Percentiles rank a stretch among this genome's conserved stretches.
Conservation (phyloP, 2,888 invertebrate genomes). For the Metopia argyrocephala region DNA sequence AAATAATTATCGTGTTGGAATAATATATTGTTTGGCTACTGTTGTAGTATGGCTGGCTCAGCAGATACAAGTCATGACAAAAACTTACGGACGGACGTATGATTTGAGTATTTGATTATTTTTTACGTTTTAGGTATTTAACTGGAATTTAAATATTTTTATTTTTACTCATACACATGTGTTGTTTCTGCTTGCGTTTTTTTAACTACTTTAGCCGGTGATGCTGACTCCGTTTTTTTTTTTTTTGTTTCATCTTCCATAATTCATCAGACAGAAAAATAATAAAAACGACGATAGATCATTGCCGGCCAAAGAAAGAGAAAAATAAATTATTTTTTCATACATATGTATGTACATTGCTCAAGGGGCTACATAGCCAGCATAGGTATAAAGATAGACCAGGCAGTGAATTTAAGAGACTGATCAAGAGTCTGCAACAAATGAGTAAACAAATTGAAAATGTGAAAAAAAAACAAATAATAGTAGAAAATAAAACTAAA, state of each 20-base stretch:
- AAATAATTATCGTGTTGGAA: background rate
- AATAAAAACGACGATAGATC: too few species aligned
- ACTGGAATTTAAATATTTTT: slow-evolving; percentile 40
- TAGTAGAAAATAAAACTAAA: background rate
- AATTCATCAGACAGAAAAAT: background rate
- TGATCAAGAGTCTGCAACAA: background rate
- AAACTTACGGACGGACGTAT: background rate
- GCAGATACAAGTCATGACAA: too few species aligned
- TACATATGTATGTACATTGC: too few species aligned
- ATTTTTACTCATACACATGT: too few species aligned
- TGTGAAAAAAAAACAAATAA: background rate
- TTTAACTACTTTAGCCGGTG: background rate
- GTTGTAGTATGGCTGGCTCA: background rate
- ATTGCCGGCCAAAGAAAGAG: background rate
- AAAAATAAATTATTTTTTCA: too few species aligned
- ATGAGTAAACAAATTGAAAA: background rate
- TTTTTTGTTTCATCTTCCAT: too few species aligned
- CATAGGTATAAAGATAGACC: too few species aligned
- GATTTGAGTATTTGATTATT: background rate
- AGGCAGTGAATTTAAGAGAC: too few species aligned
- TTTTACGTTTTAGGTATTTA: slow-evolving; percentile 22
- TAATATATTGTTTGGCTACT: background rate
- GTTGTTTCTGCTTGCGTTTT: background rate
- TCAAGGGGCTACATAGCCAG: too few species aligned
- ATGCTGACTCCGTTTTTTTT: too few species aligned